Base-by-base conservation (phyloP, 2,888 invertebrate species). In the Andrena dorsata region DNA sequence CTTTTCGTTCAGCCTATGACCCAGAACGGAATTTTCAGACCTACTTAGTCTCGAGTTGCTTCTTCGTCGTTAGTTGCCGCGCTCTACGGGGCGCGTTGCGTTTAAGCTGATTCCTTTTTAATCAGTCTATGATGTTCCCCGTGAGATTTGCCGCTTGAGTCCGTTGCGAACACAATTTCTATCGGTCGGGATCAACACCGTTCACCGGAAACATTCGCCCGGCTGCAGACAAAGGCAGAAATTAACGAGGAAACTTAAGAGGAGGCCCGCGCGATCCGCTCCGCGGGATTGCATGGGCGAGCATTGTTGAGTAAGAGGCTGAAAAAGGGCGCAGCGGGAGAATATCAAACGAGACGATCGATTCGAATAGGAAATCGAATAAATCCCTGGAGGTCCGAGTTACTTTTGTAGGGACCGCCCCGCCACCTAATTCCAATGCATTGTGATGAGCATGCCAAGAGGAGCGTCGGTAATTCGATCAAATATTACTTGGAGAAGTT, bases 401-500 rank as follows among this genome's bases (percentile, higher is more conserved):
- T 65, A 71, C 66, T 70, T 64, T 75, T 58, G 35, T 66, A 13
- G 56, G 30, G 74, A 41, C 63, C 58, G 65, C n/a, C 41, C 58
- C 64, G 51, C 65, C 53, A 53, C 53, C 82, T 79, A 82, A 83
- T 82, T 82, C 61, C 82, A 75, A 82, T 82, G 83, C 83, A 82
- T 83, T 79, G 58, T 53, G 79, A 82, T 75, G 82, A 83, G 77
- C 78, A 64, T 58, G 74, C 61, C 77, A 78, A 78, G 82, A 41
- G 26, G 74, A 58, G 35, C 30, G 58, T 49, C 47, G 58, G 63
- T 78, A 82, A 83, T 83, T 78, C 71, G 78, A 82, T 78, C 71
- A 77, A 83, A 82, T 82, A 82, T 83, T 83, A 81, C 82, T 82
- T 63, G 56, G 49, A 53, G 74, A 82, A 69, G 68, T 73, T 73